Evolutionary conservation across 2,113 vertebrate genomes (phyloP).

Genomic region (Bucco capensis): DNA sequence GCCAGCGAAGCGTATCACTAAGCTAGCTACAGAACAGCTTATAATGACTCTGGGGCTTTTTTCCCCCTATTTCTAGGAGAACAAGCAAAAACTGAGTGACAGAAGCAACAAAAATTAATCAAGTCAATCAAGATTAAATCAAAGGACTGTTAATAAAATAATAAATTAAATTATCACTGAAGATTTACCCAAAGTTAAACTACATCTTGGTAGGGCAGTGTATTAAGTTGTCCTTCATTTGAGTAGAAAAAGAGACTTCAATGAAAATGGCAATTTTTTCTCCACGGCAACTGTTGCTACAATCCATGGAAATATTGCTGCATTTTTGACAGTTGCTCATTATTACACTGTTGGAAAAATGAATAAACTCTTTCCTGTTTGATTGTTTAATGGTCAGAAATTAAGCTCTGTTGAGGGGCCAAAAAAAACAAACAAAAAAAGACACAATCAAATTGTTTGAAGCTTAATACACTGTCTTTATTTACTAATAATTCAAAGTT

Average conservation of each 20-base stretch:
- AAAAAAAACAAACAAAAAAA: background rate
- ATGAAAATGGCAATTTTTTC: background rate
- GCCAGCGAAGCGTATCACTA: background rate
- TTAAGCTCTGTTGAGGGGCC: background rate
- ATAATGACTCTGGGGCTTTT: fast-evolving
- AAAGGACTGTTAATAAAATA: background rate
- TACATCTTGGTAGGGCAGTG: background rate
- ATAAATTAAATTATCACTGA: background rate
- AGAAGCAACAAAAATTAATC: background rate
- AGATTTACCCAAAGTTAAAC: background rate
- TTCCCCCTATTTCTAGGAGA: fast-evolving
- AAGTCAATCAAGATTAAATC: background rate
- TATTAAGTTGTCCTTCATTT: background rate
- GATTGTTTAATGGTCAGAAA: background rate
- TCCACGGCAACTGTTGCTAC: background rate
- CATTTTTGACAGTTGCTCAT: background rate
- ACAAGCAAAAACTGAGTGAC: background rate
- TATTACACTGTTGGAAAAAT: background rate
- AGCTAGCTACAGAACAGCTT: background rate
- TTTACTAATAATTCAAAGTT: background rate
- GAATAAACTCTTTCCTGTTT: background rate
- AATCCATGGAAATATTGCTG: background rate
- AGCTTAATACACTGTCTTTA: background rate
- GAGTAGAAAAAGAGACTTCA: background rate
- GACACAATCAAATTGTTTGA: background rate